phyloP scores from a whole-genome alignment of 1,140 invertebrate species.

The Harpegnathos saltator region DNA sequence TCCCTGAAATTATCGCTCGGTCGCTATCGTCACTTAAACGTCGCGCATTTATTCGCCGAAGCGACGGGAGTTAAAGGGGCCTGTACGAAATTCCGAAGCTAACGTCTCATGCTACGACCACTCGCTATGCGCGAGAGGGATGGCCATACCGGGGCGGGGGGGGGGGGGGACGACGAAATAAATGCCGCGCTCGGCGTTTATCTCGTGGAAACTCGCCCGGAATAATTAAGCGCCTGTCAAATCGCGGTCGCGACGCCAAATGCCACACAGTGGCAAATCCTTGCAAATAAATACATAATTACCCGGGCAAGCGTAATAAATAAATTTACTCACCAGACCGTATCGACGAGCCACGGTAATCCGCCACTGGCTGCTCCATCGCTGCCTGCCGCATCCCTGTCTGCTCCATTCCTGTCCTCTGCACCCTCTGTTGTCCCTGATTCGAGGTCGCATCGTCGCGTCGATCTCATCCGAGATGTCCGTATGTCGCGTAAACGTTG shows the following conservation, averaged over 20 bases:
- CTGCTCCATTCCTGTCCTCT: too few species aligned
- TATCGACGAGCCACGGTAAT: conserved; percentile 25
- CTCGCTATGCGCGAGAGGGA: too few species aligned
- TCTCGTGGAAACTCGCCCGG: conserved; percentile 6
- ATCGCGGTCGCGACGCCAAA: conserved; percentile 31
- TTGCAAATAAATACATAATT: conserved; percentile 54
- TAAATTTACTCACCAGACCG: conserved; percentile 32
- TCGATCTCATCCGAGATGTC: conserved; percentile 13
- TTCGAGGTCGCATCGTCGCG: background rate
- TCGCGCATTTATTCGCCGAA: too few species aligned
- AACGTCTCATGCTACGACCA: conserved; percentile 14
- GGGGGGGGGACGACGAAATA: conserved; percentile 4
- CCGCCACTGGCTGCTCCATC: background rate
- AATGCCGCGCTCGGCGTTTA: background rate
- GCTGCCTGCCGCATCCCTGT: conserved; percentile 6
- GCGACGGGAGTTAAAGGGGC: too few species aligned
- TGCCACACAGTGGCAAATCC: background rate
- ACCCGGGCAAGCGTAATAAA: conserved; percentile 36
- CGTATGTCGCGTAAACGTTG: background rate
- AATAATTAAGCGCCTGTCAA: conserved; percentile 47
- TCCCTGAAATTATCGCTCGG: too few species aligned
- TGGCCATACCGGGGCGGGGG: too few species aligned
- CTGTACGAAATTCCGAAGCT: background rate
- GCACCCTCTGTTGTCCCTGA: conserved; percentile 4
- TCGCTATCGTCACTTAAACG: too few species aligned